Base-by-base conservation (phyloP, 2,888 invertebrate species). In the Trachelus troglodyta region DNA sequence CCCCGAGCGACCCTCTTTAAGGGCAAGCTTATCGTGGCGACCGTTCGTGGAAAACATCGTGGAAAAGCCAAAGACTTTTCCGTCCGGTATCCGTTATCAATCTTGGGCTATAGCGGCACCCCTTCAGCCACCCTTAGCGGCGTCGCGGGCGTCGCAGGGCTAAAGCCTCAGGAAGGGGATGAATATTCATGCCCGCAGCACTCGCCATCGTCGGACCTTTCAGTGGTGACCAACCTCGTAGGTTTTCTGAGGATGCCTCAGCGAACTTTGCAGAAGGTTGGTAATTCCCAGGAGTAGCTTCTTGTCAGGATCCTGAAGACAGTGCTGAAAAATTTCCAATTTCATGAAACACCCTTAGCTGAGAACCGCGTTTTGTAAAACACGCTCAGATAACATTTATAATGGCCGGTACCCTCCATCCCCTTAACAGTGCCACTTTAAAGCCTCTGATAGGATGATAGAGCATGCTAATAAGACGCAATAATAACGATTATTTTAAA, bases 1-100 rank as follows among this genome's bases (percentile, higher is more conserved):
- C 69, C 73, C 9, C 2, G 23, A 23, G 56, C 56, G 23, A 56
- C 56, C 56, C 56, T 56, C 76, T 76, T 73, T 78, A 75, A 73
- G 76, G 33, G 30, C 23, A 77, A 81, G 88, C 89, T 89, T 89
- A 89, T 89, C 89, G 86, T 86, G 83, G 76, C 84, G 85, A 84
- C 89, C 89, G 88, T 86, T 82, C 83, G 87, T 84, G 79, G 88
- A 86, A 91, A 90, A 90, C 90, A 90, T 89, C 88, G 88, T 87
- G 88, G 90, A 91, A 90, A 91, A 90, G 88, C 89, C 87, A 87
- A 89, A 88, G 89, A 89, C 88, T 87, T 86, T 85, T 85, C 83
- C 77, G 81, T 77, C 76, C 81, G 84, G 87, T 89, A 90, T 90
- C 90, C 89, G 89, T 91, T 90, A 91, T 91, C 91, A 89, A 90